Base-by-base conservation (phyloP, 2,888 invertebrate genomes). In the Coremacera marginata region DNA sequence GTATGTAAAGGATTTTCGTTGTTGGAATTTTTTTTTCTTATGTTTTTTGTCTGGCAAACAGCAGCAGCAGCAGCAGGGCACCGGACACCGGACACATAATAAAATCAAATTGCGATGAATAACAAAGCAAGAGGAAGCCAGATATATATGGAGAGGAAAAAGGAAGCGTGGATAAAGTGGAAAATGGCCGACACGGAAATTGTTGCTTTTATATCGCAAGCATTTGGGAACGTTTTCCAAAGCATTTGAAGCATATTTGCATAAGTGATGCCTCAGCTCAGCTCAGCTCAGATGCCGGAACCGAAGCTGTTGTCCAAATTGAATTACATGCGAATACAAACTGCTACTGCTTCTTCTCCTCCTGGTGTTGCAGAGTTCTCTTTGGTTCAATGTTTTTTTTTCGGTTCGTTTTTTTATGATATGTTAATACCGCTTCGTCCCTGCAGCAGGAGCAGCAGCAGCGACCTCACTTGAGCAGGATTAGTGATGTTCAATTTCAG, bases 401-500 rank as follows among this genome's bases (percentile, higher is more conserved):
- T 55, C n/a, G 14, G 52, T 52, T 31, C 5, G 4, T 55, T 55
- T 34, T n/a, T 71, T 60, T 27, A 25, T 22, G 22, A 19, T 27
- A 60, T 27, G 27, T 27, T 60, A 27, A 60, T 27, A 60, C 19
- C 31, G 5, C 70, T 44, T n/a, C 34, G 27, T 16, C 62, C 70
- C 3, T 8, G 5, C 71, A 31, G 34, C 37, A 16, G 16, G 34
- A 11, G 55, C 62, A 14, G 14, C 34, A 55, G 22, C 44, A 44
- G 5, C 67, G 55, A 57, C 65, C 67, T 63, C 78, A 78, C 75
- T 75, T 78, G 76, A 77, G 70, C 71, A 52, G 81, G 81, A 79
- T 81, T 81, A 81, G 77, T 76, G 78, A 80, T 81, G 79, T 80
- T 80, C 81, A 77, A 81, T 81, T 81, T 79, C 75, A 72, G 76